Base-by-base conservation (phyloP, 1,140 invertebrate genomes). In the Teleogryllus occipitalis region DNA sequence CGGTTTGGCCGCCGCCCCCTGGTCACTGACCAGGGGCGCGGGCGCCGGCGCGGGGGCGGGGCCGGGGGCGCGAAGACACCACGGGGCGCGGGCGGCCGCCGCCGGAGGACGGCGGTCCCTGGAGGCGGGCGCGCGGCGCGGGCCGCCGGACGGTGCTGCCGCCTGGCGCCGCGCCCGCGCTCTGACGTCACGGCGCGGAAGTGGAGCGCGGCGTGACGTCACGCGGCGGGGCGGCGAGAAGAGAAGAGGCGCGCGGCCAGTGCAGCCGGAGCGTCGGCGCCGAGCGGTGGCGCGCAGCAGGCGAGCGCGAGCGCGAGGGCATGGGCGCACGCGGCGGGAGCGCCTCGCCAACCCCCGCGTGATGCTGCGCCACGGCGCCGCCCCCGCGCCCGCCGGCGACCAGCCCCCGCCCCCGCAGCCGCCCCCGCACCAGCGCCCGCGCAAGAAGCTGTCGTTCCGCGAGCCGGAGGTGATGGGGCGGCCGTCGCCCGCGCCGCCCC, bases 391-490 rank as follows among this genome's bases (percentile, higher is more conserved):
- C 65, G 78, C 65, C 49, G 0, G 65, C 2, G 46, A 18, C 27
- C 21, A 49, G 8, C 0, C 39, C 39, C 3, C 65, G 8, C 7
- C 78, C 27, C 7, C 49, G 49, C 14, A 49, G 6, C 49, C 27
- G 49, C 65, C 48, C 65, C 39, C 27, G n/a, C 7, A 15, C 15
- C 74, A 80, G 78, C 90, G 91, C 82, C 94, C 94, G 0, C 87
- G 93, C 39, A 96, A 96, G 85, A 96, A 96, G 83, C 86, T 96
- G 1, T 95, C 93, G 0, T 96, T 96, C 84, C 90, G 94, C 79
- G 94, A 95, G 83, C 94, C 94, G 2, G 93, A 94, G 85, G 92
- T 93, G n/a, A 88, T 91, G 80, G 85, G 87, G 7, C 86, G 84
- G 85, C 81, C 82, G 86, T 81, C 85, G 85, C 72, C 82, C 82